phyloP scores from a whole-genome alignment of 2,888 invertebrate genomes.

The Sinelater perroti region DNA sequence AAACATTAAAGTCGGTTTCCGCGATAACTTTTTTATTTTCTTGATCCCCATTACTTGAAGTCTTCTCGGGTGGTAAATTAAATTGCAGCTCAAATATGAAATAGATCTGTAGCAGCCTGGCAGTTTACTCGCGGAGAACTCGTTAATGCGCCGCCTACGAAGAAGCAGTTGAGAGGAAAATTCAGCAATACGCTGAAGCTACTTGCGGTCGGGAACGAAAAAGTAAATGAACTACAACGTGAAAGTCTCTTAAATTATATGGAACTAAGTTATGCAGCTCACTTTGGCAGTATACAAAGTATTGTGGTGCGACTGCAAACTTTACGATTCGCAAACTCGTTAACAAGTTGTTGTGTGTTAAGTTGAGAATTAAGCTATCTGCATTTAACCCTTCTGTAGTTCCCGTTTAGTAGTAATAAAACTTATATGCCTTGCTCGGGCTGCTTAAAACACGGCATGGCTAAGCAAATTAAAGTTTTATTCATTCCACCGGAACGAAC shows the following conservation, averaged over 20 bases:
- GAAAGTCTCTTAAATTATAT: constrained; percentile 14
- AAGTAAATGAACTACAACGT: constrained; percentile 1
- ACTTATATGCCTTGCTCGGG: constrained; percentile 34
- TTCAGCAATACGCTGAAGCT: neutral
- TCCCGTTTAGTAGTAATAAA: constrained; percentile 37
- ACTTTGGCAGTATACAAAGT: constrained; percentile 41
- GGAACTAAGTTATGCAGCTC: constrained; percentile 28
- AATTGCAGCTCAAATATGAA: no score
- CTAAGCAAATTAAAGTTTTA: constrained; percentile 4
- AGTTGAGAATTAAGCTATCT: constrained; percentile 55
- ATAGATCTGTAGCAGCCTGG: no score
- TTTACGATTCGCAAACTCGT: constrained; percentile 58
- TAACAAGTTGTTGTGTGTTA: constrained; percentile 57
- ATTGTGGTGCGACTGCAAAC: constrained; percentile 51
- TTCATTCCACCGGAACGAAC: neutral
- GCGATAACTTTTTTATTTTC: no score
- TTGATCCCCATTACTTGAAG: no score
- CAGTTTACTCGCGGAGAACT: no score
- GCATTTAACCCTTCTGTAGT: constrained; percentile 46
- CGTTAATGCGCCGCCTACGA: no score
- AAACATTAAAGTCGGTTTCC: no score
- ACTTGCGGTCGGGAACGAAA: neutral
- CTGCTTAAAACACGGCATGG: constrained; percentile 7
- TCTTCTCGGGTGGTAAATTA: no score
- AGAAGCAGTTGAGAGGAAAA: no score